Percentiles rank a stretch among this genome's conserved stretches.
Conservation (phyloP, 2,888 invertebrate genomes). For the Morinoia aosen region DNA sequence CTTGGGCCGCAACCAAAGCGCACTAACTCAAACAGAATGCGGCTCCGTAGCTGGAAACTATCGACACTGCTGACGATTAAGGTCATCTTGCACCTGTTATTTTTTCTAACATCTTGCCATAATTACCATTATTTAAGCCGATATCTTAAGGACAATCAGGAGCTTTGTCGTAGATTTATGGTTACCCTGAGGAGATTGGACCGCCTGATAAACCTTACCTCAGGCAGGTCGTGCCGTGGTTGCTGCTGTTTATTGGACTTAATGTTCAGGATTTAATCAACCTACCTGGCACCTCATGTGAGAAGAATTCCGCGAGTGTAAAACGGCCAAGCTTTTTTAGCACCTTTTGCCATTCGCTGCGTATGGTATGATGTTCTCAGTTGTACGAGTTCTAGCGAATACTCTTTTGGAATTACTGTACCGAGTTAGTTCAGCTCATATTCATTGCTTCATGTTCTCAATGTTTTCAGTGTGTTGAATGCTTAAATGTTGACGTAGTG, state of each 20-base stretch:
- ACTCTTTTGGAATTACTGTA: background rate
- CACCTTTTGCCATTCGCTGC: background rate
- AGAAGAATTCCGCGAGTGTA: background rate
- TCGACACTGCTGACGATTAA: background rate
- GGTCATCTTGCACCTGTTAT: background rate
- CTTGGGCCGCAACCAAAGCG: background rate
- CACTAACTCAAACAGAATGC: background rate
- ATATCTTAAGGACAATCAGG: constrained; percentile 21
- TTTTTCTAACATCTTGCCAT: background rate
- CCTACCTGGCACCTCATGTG: constrained; percentile 23
- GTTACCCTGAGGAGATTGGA: background rate
- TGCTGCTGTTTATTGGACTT: constrained; percentile 17
- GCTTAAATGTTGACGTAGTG: background rate
- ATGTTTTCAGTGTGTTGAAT: background rate
- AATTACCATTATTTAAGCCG: background rate
- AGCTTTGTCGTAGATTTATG: background rate
- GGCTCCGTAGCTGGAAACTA: background rate
- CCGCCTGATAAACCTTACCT: background rate
- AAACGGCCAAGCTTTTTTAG: background rate
- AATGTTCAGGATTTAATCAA: constrained; percentile 18
- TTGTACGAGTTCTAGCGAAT: background rate
- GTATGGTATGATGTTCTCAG: background rate
- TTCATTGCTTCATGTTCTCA: background rate
- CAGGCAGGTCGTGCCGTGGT: background rate
- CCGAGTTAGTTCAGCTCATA: background rate